phyloP scores from a whole-genome alignment of 2,888 invertebrate species.

The Thymelicus acteon region DNA sequence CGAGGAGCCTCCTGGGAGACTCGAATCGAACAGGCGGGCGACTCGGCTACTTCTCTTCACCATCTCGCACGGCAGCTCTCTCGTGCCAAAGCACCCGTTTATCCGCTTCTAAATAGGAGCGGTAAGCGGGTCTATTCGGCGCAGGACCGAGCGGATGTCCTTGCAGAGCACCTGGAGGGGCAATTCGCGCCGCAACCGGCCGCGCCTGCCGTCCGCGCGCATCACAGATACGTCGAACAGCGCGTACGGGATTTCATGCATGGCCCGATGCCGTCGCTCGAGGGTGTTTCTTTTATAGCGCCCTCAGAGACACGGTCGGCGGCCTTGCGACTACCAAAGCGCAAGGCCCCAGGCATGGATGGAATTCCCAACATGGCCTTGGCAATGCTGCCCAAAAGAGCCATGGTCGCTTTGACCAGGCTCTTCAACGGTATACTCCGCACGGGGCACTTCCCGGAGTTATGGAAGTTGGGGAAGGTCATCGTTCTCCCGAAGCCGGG shows the following conservation, averaged over 20 bases:
- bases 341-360: background rate
- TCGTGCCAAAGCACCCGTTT: background rate
- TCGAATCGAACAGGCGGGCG: background rate
- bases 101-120: background rate
- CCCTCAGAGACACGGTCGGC: constrained; percentile 3
- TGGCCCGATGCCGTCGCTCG: constrained; percentile 3
- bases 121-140: too few relatives aligned
- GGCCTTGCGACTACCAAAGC: background rate
- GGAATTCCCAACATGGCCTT: too few relatives aligned
- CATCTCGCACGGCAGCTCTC: background rate
- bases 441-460: too few relatives aligned
- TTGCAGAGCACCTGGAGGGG: too few relatives aligned
- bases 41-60: background rate
- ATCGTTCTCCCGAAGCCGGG: too few relatives aligned
- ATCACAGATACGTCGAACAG: background rate
- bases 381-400: too few relatives aligned
- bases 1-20: background rate
- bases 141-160: too few relatives aligned
- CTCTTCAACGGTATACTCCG: too few relatives aligned
- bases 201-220: too few relatives aligned
- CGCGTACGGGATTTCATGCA: constrained; percentile 1
- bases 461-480: too few relatives aligned
- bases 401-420: too few relatives aligned
- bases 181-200: too few relatives aligned
- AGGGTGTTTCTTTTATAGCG: background rate